A percentile compares a stretch with the other conserved stretches of the same genome.
phyloP scores from a whole-genome alignment of 1,140 invertebrate species.

The Lucilia cuprina region DNA sequence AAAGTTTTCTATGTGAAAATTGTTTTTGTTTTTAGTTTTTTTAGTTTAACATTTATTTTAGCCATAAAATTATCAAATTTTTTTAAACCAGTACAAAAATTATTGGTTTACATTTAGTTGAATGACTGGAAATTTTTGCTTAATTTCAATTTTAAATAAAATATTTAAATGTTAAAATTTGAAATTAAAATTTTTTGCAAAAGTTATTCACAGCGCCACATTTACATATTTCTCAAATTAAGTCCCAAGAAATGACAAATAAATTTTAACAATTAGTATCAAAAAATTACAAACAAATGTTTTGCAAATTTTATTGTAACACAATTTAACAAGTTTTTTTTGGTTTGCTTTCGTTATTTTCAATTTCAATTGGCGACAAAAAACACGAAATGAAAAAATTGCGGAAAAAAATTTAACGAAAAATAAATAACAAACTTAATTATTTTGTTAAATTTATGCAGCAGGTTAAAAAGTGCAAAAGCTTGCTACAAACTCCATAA shows the following conservation, averaged over 20 bases:
- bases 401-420: too few relatives aligned
- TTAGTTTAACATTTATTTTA: too few relatives aligned
- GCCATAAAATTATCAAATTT: background rate
- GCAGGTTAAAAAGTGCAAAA: too few relatives aligned
- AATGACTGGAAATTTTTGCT: background rate
- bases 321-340: background rate
- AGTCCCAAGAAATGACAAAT: background rate
- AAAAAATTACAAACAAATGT: background rate
- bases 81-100: background rate
- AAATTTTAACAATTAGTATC: background rate
- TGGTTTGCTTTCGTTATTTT: too few relatives aligned
- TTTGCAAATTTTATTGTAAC: background rate
- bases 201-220: background rate
- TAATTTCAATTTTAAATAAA: background rate
- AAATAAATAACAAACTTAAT: too few relatives aligned
- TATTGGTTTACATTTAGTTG: background rate
- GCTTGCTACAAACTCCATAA: too few relatives aligned
- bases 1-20: too few relatives aligned
- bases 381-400: too few relatives aligned
- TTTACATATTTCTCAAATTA: slow-evolving; percentile 3
- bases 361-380: background rate
- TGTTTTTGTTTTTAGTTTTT: too few relatives aligned
- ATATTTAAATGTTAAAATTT: background rate
- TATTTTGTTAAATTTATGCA: too few relatives aligned
- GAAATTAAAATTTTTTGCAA: background rate